Percentiles rank a stretch among this genome's conserved stretches.
Evolutionary conservation across 2,888 invertebrate genomes (phyloP).

Genomic region (Ormyrus pomaceus): DNA sequence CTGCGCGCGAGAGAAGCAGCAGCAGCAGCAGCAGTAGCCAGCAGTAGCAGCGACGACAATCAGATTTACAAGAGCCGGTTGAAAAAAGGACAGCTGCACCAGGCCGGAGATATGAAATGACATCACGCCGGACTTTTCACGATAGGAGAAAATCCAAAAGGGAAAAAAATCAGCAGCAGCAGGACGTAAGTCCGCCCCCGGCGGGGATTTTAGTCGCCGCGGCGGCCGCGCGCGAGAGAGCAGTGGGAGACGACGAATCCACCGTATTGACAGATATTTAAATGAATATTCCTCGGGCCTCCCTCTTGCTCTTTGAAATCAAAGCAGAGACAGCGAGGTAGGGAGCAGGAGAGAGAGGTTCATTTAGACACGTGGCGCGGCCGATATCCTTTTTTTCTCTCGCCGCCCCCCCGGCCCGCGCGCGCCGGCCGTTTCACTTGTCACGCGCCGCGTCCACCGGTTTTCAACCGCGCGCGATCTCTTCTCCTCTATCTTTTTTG

Average conservation of each 20-base stretch:
- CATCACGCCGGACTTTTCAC: conserved; percentile 9
- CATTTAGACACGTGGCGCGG: conserved; percentile 65
- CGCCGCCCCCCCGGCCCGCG: conserved; percentile 29
- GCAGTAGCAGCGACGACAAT: not conserved
- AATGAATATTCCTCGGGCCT: conserved; percentile 72
- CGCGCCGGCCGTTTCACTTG: conserved; percentile 67
- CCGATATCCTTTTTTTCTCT: conserved; percentile 21
- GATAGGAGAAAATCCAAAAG: conserved; percentile 13
- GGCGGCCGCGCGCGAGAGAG: too few species aligned
- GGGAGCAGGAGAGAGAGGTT: conserved; percentile 61
- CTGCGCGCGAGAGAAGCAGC: not conserved
- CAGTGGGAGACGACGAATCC: not conserved
- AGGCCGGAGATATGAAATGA: conserved; percentile 33
- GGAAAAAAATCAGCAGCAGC: not conserved
- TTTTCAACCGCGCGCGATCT: conserved; percentile 1
- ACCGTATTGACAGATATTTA: conserved; percentile 74
- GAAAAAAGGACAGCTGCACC: not conserved
- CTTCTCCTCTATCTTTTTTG: not conserved
- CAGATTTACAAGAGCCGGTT: conserved; percentile 18
- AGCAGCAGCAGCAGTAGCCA: not conserved
- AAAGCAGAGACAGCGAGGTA: conserved; percentile 62
- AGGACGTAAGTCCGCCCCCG: conserved; percentile 40
- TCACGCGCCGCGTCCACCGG: conserved; percentile 64
- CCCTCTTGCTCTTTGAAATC: conserved; percentile 70
- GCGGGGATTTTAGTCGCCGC: not conserved